Evolutionary conservation across 2,797 vertebrate genomes (phyloP).

Genomic region (Artibeus lituratus): DNA sequence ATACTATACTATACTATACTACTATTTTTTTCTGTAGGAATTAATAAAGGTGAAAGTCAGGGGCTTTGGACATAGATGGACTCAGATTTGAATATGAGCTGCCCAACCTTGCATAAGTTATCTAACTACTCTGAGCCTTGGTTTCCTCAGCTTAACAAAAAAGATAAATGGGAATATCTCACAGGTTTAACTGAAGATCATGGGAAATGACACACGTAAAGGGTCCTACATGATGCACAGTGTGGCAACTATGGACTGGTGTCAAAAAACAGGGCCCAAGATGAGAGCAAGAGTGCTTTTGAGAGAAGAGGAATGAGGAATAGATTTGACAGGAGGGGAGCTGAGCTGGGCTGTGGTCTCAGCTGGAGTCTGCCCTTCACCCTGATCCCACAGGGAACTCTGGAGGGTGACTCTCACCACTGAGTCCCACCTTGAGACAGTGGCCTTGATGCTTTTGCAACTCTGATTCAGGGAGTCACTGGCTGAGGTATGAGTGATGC

Average conservation of each 20-base stretch:
- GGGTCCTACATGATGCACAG: neutral
- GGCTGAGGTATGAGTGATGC: neutral
- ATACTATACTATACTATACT: neutral
- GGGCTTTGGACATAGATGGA: neutral
- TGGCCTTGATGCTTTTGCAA: neutral
- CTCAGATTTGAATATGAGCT: neutral
- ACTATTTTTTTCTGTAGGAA: neutral
- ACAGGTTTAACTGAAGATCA: neutral
- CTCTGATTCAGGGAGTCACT: neutral
- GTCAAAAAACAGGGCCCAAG: neutral
- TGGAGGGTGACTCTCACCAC: neutral
- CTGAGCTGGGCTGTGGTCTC: neutral
- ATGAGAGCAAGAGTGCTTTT: neutral
- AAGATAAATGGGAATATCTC: neutral
- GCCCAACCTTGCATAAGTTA: neutral
- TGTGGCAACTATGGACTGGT: neutral
- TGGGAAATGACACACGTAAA: neutral
- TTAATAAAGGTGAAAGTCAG: neutral
- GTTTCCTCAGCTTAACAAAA: neutral
- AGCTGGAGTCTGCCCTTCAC: neutral
- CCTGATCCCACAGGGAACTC: neutral
- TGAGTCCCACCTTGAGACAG: neutral
- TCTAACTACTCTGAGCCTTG: neutral
- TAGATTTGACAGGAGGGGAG: neutral
- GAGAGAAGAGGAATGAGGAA: neutral